Conservation (phyloP, 2,888 invertebrate species). For the Galeopsomyia nigrocyanea region DNA sequence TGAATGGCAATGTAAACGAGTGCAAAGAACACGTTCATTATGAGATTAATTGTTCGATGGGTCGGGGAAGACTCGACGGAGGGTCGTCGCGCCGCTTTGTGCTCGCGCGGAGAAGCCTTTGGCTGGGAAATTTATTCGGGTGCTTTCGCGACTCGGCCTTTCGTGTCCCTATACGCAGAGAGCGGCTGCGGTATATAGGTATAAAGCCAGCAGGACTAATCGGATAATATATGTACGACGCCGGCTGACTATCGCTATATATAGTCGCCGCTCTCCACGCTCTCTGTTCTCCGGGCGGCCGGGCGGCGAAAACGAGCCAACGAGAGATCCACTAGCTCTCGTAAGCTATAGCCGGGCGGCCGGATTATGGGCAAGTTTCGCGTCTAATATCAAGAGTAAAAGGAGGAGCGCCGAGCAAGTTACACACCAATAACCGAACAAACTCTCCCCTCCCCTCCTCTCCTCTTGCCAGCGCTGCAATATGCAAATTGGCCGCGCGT, state of each 20-base stretch:
- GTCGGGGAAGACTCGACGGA: background rate
- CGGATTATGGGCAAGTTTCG: conserved; percentile 38
- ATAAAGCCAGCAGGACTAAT: conserved; percentile 41
- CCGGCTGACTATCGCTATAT: background rate
- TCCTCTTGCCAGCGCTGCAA: conserved; percentile 19
- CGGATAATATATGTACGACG: conserved; percentile 43
- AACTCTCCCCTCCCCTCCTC: background rate
- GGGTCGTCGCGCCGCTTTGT: conserved; percentile 19
- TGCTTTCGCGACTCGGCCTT: background rate
- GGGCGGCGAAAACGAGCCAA: conserved; percentile 9
- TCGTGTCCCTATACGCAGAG: too few species aligned
- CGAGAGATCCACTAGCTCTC: background rate
- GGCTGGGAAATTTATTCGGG: conserved; percentile 33
- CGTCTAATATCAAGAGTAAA: conserved; percentile 23
- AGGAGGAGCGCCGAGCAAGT: conserved; percentile 8
- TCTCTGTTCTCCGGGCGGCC: background rate
- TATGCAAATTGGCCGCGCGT: conserved; percentile 44
- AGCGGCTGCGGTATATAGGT: too few species aligned
- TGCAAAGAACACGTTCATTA: too few species aligned
- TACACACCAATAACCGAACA: conserved; percentile 34
- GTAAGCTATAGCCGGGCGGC: background rate
- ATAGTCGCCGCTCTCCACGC: too few species aligned
- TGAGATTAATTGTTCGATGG: too few species aligned
- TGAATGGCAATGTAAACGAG: too few species aligned
- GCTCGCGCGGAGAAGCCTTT: conserved; percentile 7